phyloP scores from a whole-genome alignment of 2,797 vertebrate genomes.

The Tinamus major region DNA sequence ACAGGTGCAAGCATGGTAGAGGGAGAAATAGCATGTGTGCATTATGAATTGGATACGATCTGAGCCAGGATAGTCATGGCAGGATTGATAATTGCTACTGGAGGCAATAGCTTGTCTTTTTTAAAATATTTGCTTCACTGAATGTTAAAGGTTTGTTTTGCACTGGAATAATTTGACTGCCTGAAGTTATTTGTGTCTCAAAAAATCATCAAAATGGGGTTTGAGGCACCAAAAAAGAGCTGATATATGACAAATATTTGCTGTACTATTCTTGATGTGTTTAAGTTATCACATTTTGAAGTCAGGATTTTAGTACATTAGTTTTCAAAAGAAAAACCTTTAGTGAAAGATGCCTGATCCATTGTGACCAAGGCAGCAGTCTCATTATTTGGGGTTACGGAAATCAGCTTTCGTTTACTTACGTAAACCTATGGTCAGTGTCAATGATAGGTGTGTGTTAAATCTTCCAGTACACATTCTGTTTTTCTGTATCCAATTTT shows the following conservation, averaged over 20 bases:
- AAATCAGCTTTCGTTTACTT: neutral
- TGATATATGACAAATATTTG: neutral
- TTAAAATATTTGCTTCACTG: slow-evolving; percentile 47
- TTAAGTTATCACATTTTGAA: neutral
- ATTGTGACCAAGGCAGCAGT: neutral
- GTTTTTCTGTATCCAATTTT: neutral
- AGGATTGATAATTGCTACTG: slow-evolving; percentile 56
- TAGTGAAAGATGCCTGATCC: neutral
- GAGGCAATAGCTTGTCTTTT: slow-evolving; percentile 33
- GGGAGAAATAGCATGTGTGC: neutral
- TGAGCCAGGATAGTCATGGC: slow-evolving; percentile 12
- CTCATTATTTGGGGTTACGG: neutral
- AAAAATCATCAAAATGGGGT: neutral
- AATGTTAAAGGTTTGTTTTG: slow-evolving; percentile 45
- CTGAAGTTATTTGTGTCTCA: slow-evolving; percentile 54
- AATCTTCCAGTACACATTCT: neutral
- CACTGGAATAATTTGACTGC: slow-evolving; percentile 42
- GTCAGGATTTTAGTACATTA: neutral
- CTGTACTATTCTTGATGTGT: neutral
- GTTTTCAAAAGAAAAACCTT: neutral
- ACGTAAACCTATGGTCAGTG: neutral
- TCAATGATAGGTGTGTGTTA: neutral
- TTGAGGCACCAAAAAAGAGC: slow-evolving; percentile 1
- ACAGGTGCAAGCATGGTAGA: neutral
- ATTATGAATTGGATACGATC: slow-evolving; percentile 3